Base-by-base conservation (phyloP, 1,140 invertebrate species). In the Solenopsis invicta region DNA sequence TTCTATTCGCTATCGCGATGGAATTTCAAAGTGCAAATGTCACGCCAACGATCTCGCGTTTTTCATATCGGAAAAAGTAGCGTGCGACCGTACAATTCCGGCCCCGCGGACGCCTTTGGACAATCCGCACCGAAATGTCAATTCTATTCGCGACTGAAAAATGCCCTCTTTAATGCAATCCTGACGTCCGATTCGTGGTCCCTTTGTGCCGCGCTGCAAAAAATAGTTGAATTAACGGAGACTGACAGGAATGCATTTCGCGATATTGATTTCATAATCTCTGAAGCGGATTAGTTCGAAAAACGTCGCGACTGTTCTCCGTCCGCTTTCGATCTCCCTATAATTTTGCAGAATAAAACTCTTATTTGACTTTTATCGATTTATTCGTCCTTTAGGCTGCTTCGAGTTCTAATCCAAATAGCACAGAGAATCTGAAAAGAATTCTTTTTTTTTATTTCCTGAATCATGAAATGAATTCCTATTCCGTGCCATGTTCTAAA, bases 251-350 rank as follows among this genome's bases (percentile, higher is more conserved):
- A 78, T 10, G 41, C 29, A 50, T 78, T 76, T 21, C 21, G 54
- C 54, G 37, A 41, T 78, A 67, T 78, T 52, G 61, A 78, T 67
- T 66, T 52, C n/a, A 13, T 34, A 37, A 78, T 78, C 61, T 29
- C 24, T 6, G 18, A 34, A 56, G 12, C 45, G 8, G 9, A 18
- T 41, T 62, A 0, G 13, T 29, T 29, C 29, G 29, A 29, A 76
- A 45, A 76, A 61, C 21, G 13, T 21, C 18, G 8, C 8, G 9
- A 45, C 29, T 77, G 4, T 16, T 21, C 13, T 1, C 13, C n/a
- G 18, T 21, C 29, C 12, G 29, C 12, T 67, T 50, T 18, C 18
- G 5, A 66, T 4, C 8, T 52, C 10, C 50, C 16, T 21, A 34
- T 45, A 24, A 75, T 45, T 75, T 75, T 61, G 52, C 13, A 9